Base-by-base conservation (phyloP, 1,140 invertebrate genomes). In the Brachystomella parvula region DNA sequence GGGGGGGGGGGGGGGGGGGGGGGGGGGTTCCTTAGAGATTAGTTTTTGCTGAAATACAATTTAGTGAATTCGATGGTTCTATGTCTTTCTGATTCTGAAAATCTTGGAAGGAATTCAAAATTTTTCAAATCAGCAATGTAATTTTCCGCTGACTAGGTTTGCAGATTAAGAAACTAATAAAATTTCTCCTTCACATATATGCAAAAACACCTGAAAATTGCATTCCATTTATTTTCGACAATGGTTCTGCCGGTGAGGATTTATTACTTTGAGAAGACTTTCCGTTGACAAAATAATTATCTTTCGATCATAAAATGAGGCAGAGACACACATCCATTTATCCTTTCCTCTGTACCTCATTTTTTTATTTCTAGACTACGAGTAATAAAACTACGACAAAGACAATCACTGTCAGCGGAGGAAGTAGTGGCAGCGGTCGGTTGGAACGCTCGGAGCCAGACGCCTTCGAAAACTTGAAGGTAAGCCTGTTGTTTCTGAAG, bases 401-500 rank as follows among this genome's bases (percentile, higher is more conserved):
- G 66, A 73, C 72, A 17, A 69, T 71, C 31, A 71, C 65, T 47
- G 69, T 71, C 24, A 62, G 60, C 56, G 68, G 68, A 47, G 68
- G 66, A n/a, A n/a, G n/a, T 9, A 53, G 49, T 24, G 24, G 15
- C 24, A 15, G 15, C 24, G 15, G 49, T 33, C 6, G 21, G 31
- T 15, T 17, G 9, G 24, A 32, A 9, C 61, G 65, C n/a, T 33
- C n/a, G n/a, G n/a, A n/a, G n/a, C n/a, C 62, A 6, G 72, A 73
- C 53, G 71, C 71, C 62, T 73, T 73, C 64, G 72, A 73, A 35
- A 71, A 64, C 31, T 57, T 73, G n/a, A 71, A 68, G 63, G 72
- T 71, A 56, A 69, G 63, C n/a, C n/a, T n/a, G n/a, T n/a, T n/a
- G n/a, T n/a, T n/a, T n/a, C 26, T 44, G 39, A 44, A 44, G n/a